Conservation (phyloP, 1,140 invertebrate species). For the Oryzaephilus surinamensis region DNA sequence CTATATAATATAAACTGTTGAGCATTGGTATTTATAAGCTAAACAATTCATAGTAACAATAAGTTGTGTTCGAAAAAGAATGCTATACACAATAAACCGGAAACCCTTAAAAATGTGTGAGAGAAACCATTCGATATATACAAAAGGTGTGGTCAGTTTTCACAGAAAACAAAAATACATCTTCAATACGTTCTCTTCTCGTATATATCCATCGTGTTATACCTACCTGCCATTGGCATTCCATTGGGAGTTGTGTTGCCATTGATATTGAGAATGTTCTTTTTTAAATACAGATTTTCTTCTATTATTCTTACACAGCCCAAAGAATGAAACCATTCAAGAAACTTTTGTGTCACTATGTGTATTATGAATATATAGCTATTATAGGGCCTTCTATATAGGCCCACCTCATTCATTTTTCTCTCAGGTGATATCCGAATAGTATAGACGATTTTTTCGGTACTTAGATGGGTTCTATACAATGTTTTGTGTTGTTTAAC, state of each 20-base stretch:
- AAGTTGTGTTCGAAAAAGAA: constrained; percentile 31
- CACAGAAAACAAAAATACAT: constrained; percentile 32
- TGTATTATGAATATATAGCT: no score
- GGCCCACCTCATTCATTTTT: no score
- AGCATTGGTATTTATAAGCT: constrained; percentile 26
- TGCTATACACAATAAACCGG: constrained; percentile 29
- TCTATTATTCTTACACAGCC: constrained; percentile 18
- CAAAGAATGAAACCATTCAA: constrained; percentile 19
- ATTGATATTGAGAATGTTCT: constrained; percentile 34
- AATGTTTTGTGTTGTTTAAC: no score
- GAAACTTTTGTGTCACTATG: no score
- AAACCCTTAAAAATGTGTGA: constrained; percentile 34
- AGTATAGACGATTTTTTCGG: no score
- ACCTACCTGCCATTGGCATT: constrained; percentile 31
- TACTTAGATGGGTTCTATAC: no score
- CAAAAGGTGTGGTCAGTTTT: constrained; percentile 35
- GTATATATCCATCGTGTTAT: no score
- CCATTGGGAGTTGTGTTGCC: constrained; percentile 28
- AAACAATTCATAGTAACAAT: constrained; percentile 33
- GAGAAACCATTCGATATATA: constrained; percentile 28
- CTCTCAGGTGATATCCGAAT: no score
- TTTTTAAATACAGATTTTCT: constrained; percentile 23
- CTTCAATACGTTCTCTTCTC: constrained; percentile 16
- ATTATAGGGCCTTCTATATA: no score
- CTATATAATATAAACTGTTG: no score